Evolutionary conservation across 1,140 invertebrate genomes (phyloP), one percentile per base, ranked within the genome.

Genomic region (Drosophila yakuba): DNA sequence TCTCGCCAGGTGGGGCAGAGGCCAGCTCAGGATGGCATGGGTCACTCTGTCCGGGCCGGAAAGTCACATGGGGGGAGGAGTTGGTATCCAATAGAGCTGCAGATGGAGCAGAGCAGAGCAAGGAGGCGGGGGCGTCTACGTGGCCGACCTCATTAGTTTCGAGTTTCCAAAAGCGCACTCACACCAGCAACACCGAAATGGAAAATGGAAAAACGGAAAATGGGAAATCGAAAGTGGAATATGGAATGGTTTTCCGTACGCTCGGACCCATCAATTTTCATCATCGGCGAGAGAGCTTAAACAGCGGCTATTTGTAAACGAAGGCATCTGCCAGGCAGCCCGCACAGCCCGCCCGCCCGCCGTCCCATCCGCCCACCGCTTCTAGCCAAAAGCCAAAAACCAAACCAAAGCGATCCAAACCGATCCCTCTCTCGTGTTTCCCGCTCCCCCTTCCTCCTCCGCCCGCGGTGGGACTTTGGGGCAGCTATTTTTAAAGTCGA

Each of bases 401-500:
- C 52, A 61, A 60, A 32, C 43, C 55, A 66, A 66, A 60, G 48
- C 58, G 43, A 60, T 74, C 68, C 48, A 75, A 75, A 76, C 73
- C 73, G 61, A 76, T 67, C 73, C 64, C 60, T 76, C 54, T 50
- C 61, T 17, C 52, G 15, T 44, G 3, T 20, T 45, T 20, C 54
- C 52, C 39, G 14, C 17, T n/a, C 55, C 23, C 39, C 43, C 44
- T 15, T 23, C 23, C 23, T 10, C 28, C 23, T 6, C 17, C n/a
- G 20, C 68, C 17, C 32, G 23, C 28, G n/a, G 32, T 44, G 43
- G 57, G 41, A 57, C 73, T 76, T 68, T 77, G 74, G 62, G 74
- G 66, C 66, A 77, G 80, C 83, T 88, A 88, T 88, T 88, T 88
- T 83, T 88, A 88, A 88, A 89, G 80, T 88, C 83, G 63, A 74